Base-by-base conservation (phyloP, 2,113 vertebrate genomes). In the Ranitomeya variabilis region DNA sequence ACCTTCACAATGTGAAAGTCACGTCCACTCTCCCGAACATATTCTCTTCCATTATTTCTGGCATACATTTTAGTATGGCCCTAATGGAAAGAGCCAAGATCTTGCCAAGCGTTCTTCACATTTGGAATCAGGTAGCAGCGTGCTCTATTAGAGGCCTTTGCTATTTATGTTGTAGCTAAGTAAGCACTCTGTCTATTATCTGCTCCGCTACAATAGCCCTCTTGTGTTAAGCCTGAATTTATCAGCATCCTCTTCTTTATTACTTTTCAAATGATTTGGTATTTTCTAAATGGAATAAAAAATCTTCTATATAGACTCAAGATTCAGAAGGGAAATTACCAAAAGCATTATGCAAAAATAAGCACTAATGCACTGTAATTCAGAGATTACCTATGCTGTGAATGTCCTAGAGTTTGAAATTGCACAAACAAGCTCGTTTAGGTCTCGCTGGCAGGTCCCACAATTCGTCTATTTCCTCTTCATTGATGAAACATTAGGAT, bases 11-110 rank as follows among this genome's bases (percentile, higher is more conserved):
- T 76, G 71, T 89, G 87, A 89, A 89, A 37, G 81, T 89, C 81
- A 89, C 59, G 69, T 73, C 37, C 71, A 84, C 71, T 89, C 81
- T 88, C 21, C 69, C 84, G 81, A 84, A 84, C 18, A 89, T 83
- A 83, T 88, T 88, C 80, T 66, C 37, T 77, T 88, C 57, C 71
- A 83, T 88, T 88, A 77, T 89, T 84, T 84, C 60, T 89, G 87
- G 87, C 87, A 19, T 84, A 7, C 67, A 19, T 77, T 54, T 77
- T 18, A 78, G 45, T 84, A 78, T 89, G 87, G 69, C 62, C 18
- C 51, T 89, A 84, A 89, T 89, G 81, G 87, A 89, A 77, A 78
- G 81, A 89, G 80, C 87, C 87, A 77, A 78, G 73, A 89, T 89
- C 57, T 77, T 89, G 87, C 87, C 87, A 89, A 79, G n/a, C 73